Evolutionary conservation across 2,888 invertebrate species (phyloP).

Genomic region (Aspidiotus rigidus): DNA sequence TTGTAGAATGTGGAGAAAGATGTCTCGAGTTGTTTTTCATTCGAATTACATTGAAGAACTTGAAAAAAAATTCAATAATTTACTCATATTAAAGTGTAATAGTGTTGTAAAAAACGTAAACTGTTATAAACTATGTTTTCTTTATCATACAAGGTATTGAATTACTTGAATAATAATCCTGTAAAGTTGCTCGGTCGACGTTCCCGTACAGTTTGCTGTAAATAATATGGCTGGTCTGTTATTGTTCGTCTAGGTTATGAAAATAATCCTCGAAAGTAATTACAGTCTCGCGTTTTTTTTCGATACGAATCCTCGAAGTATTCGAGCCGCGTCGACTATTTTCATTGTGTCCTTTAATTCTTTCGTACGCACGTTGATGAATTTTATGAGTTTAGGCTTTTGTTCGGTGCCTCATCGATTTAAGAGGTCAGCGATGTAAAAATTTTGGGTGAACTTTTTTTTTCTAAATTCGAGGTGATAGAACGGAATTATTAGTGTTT

Average conservation of each 20-base stretch:
- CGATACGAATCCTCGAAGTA: neutral
- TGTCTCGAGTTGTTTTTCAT: constrained; percentile 28
- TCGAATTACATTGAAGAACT: constrained; percentile 24
- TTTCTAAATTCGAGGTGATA: no score
- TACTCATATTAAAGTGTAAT: constrained; percentile 26
- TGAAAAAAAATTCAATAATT: constrained; percentile 24
- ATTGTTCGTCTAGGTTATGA: constrained; percentile 32
- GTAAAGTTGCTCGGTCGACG: neutral
- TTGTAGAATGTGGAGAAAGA: constrained; percentile 27
- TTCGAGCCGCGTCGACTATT: neutral
- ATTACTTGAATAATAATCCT: constrained; percentile 13
- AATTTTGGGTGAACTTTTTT: no score
- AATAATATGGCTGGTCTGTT: constrained; percentile 34
- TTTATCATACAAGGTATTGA: constrained; percentile 27
- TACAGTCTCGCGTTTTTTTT: neutral
- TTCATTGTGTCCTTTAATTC: no score
- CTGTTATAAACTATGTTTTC: constrained; percentile 28
- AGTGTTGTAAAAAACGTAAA: constrained; percentile 21
- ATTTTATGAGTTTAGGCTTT: neutral
- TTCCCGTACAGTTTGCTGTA: constrained; percentile 10
- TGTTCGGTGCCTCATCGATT: constrained; percentile 9
- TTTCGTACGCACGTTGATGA: neutral
- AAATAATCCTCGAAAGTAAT: constrained; percentile 27
- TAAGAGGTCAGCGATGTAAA: constrained; percentile 22
- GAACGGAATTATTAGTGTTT: no score